Evolutionary conservation across 2,113 vertebrate genomes (phyloP).

Genomic region (western clawed frog (Xenopus tropicalis)): DNA sequence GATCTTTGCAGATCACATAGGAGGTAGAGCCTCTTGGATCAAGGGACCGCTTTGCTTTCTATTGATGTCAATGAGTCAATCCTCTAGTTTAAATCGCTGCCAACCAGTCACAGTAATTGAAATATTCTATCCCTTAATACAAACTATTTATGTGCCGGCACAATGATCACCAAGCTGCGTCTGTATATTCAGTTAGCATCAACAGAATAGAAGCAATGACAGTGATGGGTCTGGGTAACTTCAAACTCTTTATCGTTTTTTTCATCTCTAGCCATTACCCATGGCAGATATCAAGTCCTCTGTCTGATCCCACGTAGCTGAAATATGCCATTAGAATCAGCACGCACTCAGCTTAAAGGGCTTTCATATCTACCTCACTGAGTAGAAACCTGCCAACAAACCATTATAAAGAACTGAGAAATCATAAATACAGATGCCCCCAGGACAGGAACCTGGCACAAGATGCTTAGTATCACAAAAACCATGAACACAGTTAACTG

Average conservation of each 20-base stretch:
- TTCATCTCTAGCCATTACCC: too few species aligned
- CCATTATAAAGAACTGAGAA: constrained; percentile 27
- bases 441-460: constrained; percentile 26
- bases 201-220: neutral
- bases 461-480: constrained; percentile 10
- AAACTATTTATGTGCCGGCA: neutral
- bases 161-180: neutral
- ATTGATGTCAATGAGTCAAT: too few species aligned
- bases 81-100: too few species aligned
- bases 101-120: too few species aligned
- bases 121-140: too few species aligned
- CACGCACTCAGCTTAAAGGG: neutral
- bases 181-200: neutral
- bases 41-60: too few species aligned
- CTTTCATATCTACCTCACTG: constrained; percentile 1
- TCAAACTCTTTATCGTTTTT: neutral
- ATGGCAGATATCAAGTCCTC: too few species aligned
- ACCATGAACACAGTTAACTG: neutral
- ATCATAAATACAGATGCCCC: constrained; percentile 11
- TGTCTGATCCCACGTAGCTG: too few species aligned
- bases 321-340: neutral
- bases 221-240: neutral
- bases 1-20: too few species aligned
- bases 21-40: too few species aligned
- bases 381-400: constrained; percentile 14